A percentile compares a stretch with the other conserved stretches of the same genome.
phyloP scores from a whole-genome alignment of 2,797 vertebrate species.

The Cyclura pinguis region DNA sequence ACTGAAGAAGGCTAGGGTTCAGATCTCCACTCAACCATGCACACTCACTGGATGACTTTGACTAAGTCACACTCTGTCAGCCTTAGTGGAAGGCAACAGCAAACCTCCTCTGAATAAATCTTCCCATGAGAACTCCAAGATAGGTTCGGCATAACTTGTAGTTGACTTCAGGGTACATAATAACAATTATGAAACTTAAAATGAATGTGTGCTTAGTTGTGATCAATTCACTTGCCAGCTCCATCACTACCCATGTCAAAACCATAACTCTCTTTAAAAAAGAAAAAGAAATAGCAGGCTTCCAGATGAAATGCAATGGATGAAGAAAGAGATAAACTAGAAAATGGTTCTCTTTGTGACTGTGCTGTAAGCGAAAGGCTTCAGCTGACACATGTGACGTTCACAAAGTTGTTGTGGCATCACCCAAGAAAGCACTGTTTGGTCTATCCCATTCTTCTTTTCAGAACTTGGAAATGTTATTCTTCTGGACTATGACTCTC shows the following conservation, averaged over 20 bases:
- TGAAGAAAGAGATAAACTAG: neutral
- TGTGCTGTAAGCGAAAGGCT: neutral
- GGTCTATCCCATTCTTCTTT: neutral
- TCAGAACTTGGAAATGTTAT: neutral
- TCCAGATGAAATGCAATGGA: neutral
- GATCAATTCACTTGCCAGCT: neutral
- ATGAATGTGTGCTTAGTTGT: neutral
- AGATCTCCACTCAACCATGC: too few relatives aligned
- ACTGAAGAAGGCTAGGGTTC: too few relatives aligned
- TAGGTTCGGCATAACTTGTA: too few relatives aligned
- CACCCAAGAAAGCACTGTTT: neutral
- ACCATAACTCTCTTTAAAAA: neutral
- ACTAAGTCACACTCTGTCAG: too few relatives aligned
- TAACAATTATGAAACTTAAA: too few relatives aligned
- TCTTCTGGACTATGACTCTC: neutral
- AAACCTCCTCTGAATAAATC: too few relatives aligned
- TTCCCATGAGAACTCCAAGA: too few relatives aligned
- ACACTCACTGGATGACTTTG: too few relatives aligned
- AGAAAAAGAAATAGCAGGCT: neutral
- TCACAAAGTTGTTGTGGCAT: neutral
- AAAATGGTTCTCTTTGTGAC: neutral
- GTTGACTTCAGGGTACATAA: too few relatives aligned
- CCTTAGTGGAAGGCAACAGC: too few relatives aligned
- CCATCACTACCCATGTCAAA: neutral
- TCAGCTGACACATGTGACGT: neutral